A percentile compares a stretch with the other conserved stretches of the same genome.
Evolutionary conservation across 1,140 invertebrate species (phyloP).

Genomic region (Steinernema feltiae): DNA sequence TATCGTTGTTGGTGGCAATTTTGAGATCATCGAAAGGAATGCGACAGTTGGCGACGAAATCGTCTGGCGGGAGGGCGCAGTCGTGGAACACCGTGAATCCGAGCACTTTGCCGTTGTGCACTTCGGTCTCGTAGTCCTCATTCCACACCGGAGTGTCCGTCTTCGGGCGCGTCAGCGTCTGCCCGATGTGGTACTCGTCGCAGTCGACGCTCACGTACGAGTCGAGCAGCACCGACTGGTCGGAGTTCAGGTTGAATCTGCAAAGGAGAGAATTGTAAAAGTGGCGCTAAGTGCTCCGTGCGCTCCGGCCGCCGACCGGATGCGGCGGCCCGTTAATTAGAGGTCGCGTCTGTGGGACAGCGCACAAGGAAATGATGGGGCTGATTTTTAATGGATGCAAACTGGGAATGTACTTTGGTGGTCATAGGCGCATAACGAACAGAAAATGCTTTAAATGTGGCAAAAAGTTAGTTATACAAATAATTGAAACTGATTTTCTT

Average conservation of each 20-base stretch:
- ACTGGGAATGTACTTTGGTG: too few species aligned
- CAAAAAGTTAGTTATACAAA: too few species aligned
- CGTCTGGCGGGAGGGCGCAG: slow-evolving; percentile 87
- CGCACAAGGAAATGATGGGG: background rate
- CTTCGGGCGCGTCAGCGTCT: slow-evolving; percentile 83
- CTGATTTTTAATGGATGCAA: background rate
- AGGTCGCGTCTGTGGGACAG: too few species aligned
- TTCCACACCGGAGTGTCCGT: slow-evolving; percentile 92
- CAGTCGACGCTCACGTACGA: slow-evolving; percentile 75
- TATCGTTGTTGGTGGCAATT: slow-evolving; percentile 69
- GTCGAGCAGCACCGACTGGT: slow-evolving; percentile 61
- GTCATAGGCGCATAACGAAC: too few species aligned
- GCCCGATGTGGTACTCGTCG: slow-evolving; percentile 72
- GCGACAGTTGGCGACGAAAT: slow-evolving; percentile 94
- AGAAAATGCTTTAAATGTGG: too few species aligned
- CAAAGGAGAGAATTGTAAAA: slow-evolving; percentile 5
- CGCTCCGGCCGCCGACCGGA: too few species aligned
- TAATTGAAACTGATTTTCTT: too few species aligned
- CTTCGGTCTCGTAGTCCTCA: slow-evolving; percentile 72
- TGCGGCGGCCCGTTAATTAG: too few species aligned
- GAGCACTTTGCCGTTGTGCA: slow-evolving; percentile 80
- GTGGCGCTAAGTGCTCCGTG: too few species aligned
- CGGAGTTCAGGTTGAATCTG: slow-evolving; percentile 27
- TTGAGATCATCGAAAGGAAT: slow-evolving; percentile 89
- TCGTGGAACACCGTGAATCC: slow-evolving; percentile 97